A percentile compares a stretch with the other conserved stretches of the same genome.
phyloP scores from a whole-genome alignment of 2,113 vertebrate genomes.

The Myiozetetes cayanensis region DNA sequence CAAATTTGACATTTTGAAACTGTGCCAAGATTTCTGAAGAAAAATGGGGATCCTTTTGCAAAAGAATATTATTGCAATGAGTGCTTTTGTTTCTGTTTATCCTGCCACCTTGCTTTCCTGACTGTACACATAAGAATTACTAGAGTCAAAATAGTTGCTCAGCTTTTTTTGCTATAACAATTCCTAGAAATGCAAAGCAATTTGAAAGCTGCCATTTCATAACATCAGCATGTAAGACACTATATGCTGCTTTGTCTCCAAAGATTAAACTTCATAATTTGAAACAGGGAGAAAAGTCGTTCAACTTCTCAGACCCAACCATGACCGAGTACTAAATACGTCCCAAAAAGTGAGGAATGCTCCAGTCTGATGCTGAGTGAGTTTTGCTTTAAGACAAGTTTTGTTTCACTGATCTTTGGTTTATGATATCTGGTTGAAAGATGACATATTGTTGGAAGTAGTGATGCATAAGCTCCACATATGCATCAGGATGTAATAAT shows the following conservation, averaged over 20 bases:
- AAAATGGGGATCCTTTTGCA: background rate
- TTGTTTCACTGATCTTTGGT: background rate
- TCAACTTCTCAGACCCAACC: background rate
- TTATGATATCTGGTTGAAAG: background rate
- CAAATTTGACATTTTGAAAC: background rate
- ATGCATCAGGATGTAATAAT: background rate
- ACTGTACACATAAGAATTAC: accelerated
- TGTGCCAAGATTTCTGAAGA: background rate
- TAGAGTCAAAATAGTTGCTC: background rate
- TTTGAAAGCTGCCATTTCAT: background rate
- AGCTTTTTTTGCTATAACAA: background rate
- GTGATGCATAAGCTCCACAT: background rate
- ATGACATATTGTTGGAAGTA: background rate
- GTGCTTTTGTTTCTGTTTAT: background rate
- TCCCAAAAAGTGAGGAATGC: background rate
- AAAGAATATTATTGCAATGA: background rate
- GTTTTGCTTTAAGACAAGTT: background rate
- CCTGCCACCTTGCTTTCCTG: background rate
- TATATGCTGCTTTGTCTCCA: background rate
- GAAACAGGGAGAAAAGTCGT: background rate
- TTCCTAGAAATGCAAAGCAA: background rate
- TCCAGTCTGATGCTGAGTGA: background rate
- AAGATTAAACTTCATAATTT: background rate
- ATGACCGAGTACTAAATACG: background rate
- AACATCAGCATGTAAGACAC: accelerated